Evolutionary conservation across 2,113 vertebrate genomes (phyloP), one percentile per base, ranked within the genome.

Genomic region (Myrmecobius fasciatus): DNA sequence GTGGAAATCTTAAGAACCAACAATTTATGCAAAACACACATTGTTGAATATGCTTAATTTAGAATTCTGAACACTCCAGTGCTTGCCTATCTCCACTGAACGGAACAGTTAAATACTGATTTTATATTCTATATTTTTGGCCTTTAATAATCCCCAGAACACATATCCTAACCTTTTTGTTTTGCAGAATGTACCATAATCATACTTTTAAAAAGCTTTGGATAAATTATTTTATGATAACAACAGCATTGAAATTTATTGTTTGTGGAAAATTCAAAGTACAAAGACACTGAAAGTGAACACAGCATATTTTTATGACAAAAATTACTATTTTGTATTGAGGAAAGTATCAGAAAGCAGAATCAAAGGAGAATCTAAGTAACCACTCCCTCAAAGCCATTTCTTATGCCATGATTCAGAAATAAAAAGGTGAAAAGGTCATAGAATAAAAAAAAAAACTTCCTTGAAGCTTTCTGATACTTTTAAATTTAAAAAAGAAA

Each of bases 381-480:
- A 89, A 25, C 11, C 49, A 11, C 24, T 48, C 25, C 48, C 22
- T n/a, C 25, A 46, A 47, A 36, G 89, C 28, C 3, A 26, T 49
- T 48, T 5, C 46, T 49, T 49, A 46, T 3, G 0, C 20, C 36
- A 48, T 89, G 48, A 90, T 51, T 90, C 48, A 90, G 89, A 51
- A 83, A 83, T 43, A 43, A 83, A 36, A 48, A 90, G 89, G 89
- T 90, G 89, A 90, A 90, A 90, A 90, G 67, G 67, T 83, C 67
- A 83, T 43, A 43, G 67, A 83, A 83, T 7, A 89, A 90, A 90
- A 90, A 89, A n/a, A 10, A 10, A 48, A 48, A 17, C 47, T 90
- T 90, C 28, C 89, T 51, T 90, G 25, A 47, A 90, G 4, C 46
- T 90, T 90, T 90, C 47, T 90, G 89, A 51, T 90, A 47, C 14